These are phyloP conservation scores for Loriculus beryllinus DNA, from an alignment of 2,797 vertebrate species.

Conservation along the genomic window DNA sequence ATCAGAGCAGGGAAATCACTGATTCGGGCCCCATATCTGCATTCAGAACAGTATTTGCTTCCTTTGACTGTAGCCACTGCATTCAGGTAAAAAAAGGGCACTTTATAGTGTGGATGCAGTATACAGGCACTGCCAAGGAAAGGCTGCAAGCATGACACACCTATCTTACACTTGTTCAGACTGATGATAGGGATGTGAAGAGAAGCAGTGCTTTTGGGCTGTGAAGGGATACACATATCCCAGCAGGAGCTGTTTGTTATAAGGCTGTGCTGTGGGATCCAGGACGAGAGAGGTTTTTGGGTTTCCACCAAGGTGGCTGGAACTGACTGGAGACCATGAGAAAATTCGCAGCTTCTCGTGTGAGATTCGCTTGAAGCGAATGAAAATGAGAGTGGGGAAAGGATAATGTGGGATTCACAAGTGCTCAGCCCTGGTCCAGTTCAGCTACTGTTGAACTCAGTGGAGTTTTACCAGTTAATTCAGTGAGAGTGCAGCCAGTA, in stretches of 20 bases:
- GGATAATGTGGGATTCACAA: background rate
- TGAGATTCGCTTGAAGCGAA: background rate
- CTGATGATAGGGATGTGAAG: background rate
- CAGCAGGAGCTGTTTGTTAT: background rate
- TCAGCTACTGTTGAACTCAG: background rate
- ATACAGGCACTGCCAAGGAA: background rate
- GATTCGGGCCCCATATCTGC: rapidly evolving
- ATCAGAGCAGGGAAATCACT: background rate
- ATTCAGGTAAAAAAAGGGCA: background rate
- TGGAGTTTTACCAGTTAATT: background rate
- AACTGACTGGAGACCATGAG: background rate
- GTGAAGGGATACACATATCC: background rate
- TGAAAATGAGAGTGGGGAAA: background rate
- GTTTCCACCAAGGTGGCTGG: background rate
- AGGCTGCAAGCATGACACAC: background rate
- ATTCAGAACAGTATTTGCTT: background rate
- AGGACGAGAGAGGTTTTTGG: background rate
- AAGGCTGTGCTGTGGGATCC: background rate
- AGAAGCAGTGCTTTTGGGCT: background rate
- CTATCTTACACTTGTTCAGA: background rate
- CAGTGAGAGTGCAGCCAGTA: background rate
- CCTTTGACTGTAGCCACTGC: background rate
- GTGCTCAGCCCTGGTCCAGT: background rate
- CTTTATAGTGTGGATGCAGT: background rate
- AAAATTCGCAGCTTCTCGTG: background rate